Percentiles rank a stretch among this genome's conserved stretches.
Evolutionary conservation across 2,797 vertebrate genomes (phyloP).

Genomic region (Hippocampus kuda): DNA sequence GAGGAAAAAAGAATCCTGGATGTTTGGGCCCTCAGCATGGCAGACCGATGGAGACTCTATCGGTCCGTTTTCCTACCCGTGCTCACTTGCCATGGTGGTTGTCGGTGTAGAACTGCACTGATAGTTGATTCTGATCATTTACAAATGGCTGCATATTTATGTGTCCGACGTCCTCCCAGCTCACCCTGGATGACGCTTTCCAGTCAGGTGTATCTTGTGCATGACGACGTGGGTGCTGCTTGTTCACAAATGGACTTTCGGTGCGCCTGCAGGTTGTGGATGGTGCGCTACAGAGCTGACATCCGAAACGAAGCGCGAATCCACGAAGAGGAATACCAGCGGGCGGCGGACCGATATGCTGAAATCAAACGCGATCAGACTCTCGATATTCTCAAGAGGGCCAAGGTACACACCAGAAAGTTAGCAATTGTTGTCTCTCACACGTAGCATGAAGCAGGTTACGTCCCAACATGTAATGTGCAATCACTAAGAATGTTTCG

Average conservation of each 20-base stretch:
- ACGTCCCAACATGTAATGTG: no score
- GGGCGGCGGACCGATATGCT: constrained; percentile 68
- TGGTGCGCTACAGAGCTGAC: constrained; percentile 68
- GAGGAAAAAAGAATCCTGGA: constrained; percentile 63
- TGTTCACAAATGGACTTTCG: not conserved
- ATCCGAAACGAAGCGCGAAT: constrained; percentile 57
- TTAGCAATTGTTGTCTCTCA: not conserved
- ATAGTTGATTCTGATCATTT: no score
- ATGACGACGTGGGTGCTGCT: not conserved
- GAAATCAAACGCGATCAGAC: constrained; percentile 71
- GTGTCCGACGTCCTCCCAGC: no score
- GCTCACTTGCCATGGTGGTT: not conserved
- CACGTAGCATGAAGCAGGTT: not conserved
- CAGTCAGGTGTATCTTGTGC: no score
- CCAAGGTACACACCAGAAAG: constrained; percentile 46
- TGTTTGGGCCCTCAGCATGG: constrained; percentile 72
- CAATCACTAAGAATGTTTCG: no score
- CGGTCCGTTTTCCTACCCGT: constrained; percentile 61
- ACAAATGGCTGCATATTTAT: no score
- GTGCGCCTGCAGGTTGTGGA: constrained; percentile 71
- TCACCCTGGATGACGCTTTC: no score
- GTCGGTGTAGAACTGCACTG: not conserved
- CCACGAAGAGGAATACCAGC: constrained; percentile 65
- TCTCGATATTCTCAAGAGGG: constrained; percentile 66
- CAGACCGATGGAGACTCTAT: constrained; percentile 83